Evolutionary conservation across 2,113 vertebrate species (phyloP).

Genomic region (Tichodroma muraria): DNA sequence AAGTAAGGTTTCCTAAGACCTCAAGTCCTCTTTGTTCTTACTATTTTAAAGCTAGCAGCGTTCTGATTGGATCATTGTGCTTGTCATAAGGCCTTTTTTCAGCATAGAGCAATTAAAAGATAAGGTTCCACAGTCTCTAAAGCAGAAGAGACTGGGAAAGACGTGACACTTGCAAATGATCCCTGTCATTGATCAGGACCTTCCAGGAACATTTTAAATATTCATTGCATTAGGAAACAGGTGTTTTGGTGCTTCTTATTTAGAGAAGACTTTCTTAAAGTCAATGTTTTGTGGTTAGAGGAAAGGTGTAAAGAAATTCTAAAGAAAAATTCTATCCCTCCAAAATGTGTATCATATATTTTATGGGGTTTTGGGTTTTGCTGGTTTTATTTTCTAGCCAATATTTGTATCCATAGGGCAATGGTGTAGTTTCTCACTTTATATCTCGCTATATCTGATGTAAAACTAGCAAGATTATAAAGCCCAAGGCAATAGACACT

Average conservation of each 20-base stretch:
- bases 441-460: background rate
- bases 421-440: slow-evolving; percentile 1
- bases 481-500: background rate
- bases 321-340: background rate
- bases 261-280: background rate
- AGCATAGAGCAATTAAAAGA: background rate
- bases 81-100: background rate
- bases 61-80: background rate
- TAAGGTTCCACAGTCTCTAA: background rate
- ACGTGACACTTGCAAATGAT: background rate
- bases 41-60: background rate
- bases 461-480: background rate
- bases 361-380: background rate
- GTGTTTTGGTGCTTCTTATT: background rate
- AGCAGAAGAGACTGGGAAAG: background rate
- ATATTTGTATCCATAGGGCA: background rate
- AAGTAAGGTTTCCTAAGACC: background rate
- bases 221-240: background rate
- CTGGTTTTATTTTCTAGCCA: background rate
- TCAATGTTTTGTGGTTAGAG: background rate
- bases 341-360: background rate
- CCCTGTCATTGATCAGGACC: background rate
- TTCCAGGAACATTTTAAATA: background rate
- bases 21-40: background rate
- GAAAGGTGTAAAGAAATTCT: background rate